A percentile compares a stretch with the other conserved stretches of the same genome.
Evolutionary conservation across 2,888 invertebrate genomes (phyloP).

Genomic region (Amphipoea lucens): DNA sequence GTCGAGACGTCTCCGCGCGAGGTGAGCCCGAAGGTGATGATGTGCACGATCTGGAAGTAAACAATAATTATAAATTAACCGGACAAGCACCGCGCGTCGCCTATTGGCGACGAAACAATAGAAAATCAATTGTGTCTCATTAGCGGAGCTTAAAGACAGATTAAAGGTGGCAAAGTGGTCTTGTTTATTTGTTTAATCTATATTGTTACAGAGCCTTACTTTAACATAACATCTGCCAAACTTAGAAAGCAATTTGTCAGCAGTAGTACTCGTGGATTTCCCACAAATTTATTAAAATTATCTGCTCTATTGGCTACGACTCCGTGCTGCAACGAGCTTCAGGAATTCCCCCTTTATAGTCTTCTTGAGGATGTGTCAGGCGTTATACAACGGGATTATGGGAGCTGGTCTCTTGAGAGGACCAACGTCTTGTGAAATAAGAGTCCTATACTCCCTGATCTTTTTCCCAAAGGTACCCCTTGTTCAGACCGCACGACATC

Average conservation of each 20-base stretch:
- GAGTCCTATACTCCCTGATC: not conserved
- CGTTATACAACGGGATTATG: not conserved
- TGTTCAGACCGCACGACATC: not conserved
- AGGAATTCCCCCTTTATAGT: not conserved
- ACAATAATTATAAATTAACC: not conserved
- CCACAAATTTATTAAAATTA: not conserved
- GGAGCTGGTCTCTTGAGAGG: not conserved
- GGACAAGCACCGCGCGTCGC: too few species aligned
- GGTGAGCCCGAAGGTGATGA: constrained; percentile 73
- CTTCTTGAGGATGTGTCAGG: not conserved
- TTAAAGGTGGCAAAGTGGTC: not conserved
- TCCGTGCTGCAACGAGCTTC: not conserved
- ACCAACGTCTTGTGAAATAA: not conserved
- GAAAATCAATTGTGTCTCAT: too few species aligned
- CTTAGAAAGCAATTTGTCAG: not conserved
- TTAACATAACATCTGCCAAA: not conserved
- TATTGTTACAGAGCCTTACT: not conserved
- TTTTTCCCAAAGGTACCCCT: not conserved
- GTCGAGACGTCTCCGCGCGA: constrained; percentile 71
- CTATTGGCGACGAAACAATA: too few species aligned
- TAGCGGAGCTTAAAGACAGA: too few species aligned
- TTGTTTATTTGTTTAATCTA: not conserved
- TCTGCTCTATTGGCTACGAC: not conserved
- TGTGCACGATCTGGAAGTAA: constrained; percentile 75
- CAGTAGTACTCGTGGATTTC: not conserved